Conservation (phyloP, 2,888 invertebrate genomes). For the Oligia latruncula region DNA sequence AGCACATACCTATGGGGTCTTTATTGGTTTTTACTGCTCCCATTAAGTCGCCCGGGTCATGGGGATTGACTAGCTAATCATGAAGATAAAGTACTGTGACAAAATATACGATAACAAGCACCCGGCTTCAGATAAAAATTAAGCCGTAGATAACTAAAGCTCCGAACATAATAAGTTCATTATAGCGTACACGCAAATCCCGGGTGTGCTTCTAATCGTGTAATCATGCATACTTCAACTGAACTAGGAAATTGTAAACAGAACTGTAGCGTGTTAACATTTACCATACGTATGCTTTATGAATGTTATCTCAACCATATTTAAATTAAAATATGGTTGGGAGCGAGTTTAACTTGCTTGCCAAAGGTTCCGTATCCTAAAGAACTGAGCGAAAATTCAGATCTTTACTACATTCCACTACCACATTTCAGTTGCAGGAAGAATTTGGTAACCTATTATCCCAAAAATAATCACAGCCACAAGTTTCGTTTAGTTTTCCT, state of each 20-base stretch:
- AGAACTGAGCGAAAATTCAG: not conserved
- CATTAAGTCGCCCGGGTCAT: conserved; percentile 67
- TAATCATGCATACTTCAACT: conserved; percentile 68
- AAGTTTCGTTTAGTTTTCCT: conserved; percentile 16
- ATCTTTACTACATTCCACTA: not conserved
- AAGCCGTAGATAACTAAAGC: conserved; percentile 69
- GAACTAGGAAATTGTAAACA: conserved; percentile 73
- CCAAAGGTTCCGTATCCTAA: conserved; percentile 12
- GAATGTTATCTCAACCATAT: conserved; percentile 61
- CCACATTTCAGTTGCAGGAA: not conserved
- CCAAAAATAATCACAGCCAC: no score
- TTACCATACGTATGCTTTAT: conserved; percentile 72
- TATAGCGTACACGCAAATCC: conserved; percentile 59
- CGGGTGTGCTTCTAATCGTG: conserved; percentile 64
- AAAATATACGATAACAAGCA: conserved; percentile 66
- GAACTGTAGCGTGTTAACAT: conserved; percentile 68
- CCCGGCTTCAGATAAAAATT: conserved; percentile 70
- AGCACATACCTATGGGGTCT: conserved; percentile 58
- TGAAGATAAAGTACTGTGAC: conserved; percentile 67
- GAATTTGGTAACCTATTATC: not conserved
- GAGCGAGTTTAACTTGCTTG: conserved; percentile 10
- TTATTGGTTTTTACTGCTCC: conserved; percentile 75
- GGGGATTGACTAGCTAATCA: conserved; percentile 71
- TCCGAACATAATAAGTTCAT: conserved; percentile 69
- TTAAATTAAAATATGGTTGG: conserved; percentile 52